Evolutionary conservation across 2,797 vertebrate species (phyloP).

Genomic region (Orientallactaga sibirica): DNA sequence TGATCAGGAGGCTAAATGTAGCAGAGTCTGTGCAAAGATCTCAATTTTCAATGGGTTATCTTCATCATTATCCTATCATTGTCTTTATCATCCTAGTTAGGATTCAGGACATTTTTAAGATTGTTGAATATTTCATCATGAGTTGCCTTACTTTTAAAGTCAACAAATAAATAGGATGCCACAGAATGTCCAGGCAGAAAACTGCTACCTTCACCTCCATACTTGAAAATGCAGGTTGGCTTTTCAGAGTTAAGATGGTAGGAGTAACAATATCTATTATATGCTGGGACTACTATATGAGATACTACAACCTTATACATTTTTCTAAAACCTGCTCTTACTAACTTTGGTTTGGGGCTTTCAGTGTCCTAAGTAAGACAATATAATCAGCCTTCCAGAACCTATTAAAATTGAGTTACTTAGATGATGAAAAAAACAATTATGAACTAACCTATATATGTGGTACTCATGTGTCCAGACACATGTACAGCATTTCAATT

Average conservation of each 20-base stretch:
- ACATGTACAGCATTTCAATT: too few relatives aligned
- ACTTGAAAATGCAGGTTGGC: conserved; percentile 95
- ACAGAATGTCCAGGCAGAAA: conserved; percentile 94
- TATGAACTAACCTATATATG: conserved; percentile 88
- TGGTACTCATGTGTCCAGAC: too few relatives aligned
- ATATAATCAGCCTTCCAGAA: conserved; percentile 99
- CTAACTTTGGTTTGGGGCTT: conserved; percentile 98
- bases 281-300: conserved; percentile 88
- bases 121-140: conserved; percentile 96
- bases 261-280: conserved; percentile 97
- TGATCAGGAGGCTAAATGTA: too few relatives aligned
- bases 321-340: conserved; percentile 98
- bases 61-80: too few relatives aligned
- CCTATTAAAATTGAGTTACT: conserved; percentile 99
- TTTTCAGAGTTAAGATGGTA: conserved; percentile 94
- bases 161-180: conserved; percentile 92
- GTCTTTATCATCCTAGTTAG: conserved; percentile 98
- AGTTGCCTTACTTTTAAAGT: conserved; percentile 96
- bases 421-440: conserved; percentile 99
- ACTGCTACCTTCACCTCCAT: conserved; percentile 92
- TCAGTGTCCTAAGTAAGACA: conserved; percentile 95
- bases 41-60: too few relatives aligned
- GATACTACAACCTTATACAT: conserved; percentile 98
- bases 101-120: conserved; percentile 97
- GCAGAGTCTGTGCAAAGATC: too few relatives aligned